Percentiles rank a stretch among this genome's conserved stretches.
These are phyloP conservation scores for Pyrocephalus nanus DNA, from an alignment of 2,797 vertebrate genomes.

Conservation along the genomic window DNA sequence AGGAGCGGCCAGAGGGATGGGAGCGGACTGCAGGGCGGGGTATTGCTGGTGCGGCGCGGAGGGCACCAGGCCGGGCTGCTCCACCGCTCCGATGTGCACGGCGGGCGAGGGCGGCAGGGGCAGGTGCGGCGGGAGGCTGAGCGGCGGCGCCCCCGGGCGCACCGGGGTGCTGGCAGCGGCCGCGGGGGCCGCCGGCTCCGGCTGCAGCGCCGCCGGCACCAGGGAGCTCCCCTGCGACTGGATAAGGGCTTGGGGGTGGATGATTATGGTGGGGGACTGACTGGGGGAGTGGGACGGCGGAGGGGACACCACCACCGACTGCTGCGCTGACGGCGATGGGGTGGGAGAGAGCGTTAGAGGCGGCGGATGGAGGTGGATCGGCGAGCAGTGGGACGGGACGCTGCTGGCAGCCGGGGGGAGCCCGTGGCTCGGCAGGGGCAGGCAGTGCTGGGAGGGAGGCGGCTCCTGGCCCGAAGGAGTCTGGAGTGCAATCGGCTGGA, in stretches of 20 bases:
- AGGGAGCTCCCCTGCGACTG: conserved; percentile 75
- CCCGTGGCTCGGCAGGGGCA: conserved; percentile 77
- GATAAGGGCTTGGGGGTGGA: conserved; percentile 84
- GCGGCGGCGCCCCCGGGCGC: conserved; percentile 72
- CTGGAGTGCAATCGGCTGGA: conserved; percentile 88
- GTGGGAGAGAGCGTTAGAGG: conserved; percentile 74
- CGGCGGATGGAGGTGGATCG: conserved; percentile 70
- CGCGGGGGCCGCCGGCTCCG: conserved; percentile 67
- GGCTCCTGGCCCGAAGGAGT: conserved; percentile 79
- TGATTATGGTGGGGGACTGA: conserved; percentile 82
- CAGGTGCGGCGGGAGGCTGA: conserved; percentile 77
- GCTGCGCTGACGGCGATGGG: conserved; percentile 83
- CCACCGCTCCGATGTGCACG: conserved; percentile 76
- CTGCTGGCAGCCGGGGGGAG: conserved; percentile 72
- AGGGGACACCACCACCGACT: conserved; percentile 89
- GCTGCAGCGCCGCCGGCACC: conserved; percentile 71
- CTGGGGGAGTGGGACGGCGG: conserved; percentile 82
- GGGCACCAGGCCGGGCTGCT: conserved; percentile 74
- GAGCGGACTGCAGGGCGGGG: conserved; percentile 71
- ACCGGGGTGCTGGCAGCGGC: conserved; percentile 56
- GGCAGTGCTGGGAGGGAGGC: conserved; percentile 79
- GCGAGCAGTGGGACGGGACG: conserved; percentile 74
- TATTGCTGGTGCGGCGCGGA: conserved; percentile 79
- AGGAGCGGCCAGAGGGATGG: conserved; percentile 73
- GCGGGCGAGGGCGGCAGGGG: conserved; percentile 73